phyloP scores from a whole-genome alignment of 2,113 vertebrate species.

The Engystomops pustulosus region DNA sequence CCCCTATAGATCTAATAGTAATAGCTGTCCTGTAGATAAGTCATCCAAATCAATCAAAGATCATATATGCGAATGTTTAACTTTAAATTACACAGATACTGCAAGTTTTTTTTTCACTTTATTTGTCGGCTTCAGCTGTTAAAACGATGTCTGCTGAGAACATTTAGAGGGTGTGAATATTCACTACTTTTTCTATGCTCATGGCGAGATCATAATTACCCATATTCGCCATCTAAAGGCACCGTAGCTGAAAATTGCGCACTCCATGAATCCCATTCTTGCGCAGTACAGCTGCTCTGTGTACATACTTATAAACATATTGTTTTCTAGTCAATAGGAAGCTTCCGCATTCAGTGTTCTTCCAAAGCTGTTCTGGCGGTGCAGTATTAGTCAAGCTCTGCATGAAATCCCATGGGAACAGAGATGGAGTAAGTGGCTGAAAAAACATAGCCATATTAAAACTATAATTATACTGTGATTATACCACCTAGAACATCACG shows the following conservation, averaged over 20 bases:
- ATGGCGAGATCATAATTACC: slow-evolving; percentile 1
- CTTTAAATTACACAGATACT: no score
- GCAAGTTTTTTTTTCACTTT: no score
- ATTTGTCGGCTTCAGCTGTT: not conserved
- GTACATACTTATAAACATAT: slow-evolving; percentile 10
- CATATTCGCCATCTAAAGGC: not conserved
- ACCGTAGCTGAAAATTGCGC: not conserved
- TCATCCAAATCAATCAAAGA: no score
- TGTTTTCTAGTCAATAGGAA: not conserved
- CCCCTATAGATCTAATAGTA: no score
- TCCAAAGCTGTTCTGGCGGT: not conserved
- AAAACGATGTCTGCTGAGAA: not conserved
- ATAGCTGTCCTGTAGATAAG: no score
- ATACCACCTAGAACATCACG: not conserved
- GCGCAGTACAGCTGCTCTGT: not conserved
- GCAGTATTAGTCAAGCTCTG: not conserved
- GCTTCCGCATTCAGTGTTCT: not conserved
- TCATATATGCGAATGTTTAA: no score
- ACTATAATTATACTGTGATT: not conserved
- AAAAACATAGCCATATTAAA: not conserved
- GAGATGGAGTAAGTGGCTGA: not conserved
- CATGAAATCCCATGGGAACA: slow-evolving; percentile 9
- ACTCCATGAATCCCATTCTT: not conserved
- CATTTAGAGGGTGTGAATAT: not conserved
- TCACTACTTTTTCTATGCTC: not conserved